A percentile compares a stretch with the other conserved stretches of the same genome.
Evolutionary conservation across 2,113 vertebrate genomes (phyloP).

Genomic region (Bujurquina vittata): DNA sequence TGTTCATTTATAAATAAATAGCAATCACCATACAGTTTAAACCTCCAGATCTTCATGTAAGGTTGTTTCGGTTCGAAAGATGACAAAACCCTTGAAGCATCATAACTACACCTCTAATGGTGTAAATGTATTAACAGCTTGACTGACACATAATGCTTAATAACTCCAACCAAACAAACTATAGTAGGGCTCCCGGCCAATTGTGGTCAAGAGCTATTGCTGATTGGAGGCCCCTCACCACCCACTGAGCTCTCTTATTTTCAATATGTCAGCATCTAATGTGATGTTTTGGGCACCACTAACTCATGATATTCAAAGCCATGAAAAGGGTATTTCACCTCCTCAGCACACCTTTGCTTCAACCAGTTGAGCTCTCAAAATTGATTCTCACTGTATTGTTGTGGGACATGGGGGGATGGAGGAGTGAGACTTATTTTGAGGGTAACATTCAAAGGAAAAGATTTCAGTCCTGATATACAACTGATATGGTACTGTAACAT

Average conservation of each 20-base stretch:
- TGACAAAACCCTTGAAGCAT: conserved; percentile 58
- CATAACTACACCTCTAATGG: conserved; percentile 44
- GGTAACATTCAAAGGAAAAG: background rate
- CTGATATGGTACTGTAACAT: background rate
- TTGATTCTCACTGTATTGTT: conserved; percentile 14
- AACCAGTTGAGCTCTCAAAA: background rate
- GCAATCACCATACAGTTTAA: conserved; percentile 44
- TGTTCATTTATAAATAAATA: conserved; percentile 55
- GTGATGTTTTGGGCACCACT: conserved; percentile 17
- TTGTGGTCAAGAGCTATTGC: conserved; percentile 22
- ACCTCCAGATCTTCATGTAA: conserved; percentile 48
- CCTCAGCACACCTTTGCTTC: background rate
- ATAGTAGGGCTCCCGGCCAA: conserved; percentile 36
- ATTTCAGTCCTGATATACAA: background rate
- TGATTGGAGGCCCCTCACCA: conserved; percentile 16
- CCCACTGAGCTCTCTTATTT: conserved; percentile 32
- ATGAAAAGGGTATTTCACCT: conserved; percentile 16
- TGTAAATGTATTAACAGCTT: conserved; percentile 64
- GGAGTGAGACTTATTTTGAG: background rate
- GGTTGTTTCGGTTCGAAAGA: conserved; percentile 56
- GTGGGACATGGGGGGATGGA: background rate
- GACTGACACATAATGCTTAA: conserved; percentile 56
- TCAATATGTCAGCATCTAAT: conserved; percentile 36
- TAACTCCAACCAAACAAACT: conserved; percentile 60
- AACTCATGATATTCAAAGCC: conserved; percentile 22